Evolutionary conservation across 2,113 vertebrate species (phyloP).

Genomic region (Mesocricetus auratus): DNA sequence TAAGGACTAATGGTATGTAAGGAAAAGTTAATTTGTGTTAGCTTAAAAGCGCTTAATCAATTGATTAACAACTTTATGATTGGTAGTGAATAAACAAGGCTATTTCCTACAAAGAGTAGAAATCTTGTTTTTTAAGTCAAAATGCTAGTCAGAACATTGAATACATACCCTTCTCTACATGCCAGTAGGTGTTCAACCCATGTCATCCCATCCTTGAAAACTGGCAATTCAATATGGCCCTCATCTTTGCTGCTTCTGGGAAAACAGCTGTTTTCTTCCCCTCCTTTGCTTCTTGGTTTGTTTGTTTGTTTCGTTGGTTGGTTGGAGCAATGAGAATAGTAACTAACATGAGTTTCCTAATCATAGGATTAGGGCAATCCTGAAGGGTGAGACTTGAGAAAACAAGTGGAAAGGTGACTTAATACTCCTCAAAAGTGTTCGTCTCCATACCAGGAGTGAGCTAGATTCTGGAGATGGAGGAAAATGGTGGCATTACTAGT

Average conservation of each 20-base stretch:
- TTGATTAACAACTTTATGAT: background rate
- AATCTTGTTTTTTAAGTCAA: background rate
- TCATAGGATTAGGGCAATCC: accelerated
- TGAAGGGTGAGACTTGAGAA: background rate
- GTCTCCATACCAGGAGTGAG: background rate
- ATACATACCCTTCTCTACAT: background rate
- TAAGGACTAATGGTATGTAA: background rate
- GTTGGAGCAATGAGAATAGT: background rate
- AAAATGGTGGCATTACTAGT: background rate
- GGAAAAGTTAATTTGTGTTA: background rate
- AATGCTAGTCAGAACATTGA: background rate
- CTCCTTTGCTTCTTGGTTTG: background rate
- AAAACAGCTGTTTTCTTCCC: background rate
- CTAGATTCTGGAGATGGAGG: background rate
- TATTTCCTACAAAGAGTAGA: background rate
- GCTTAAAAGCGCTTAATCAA: background rate
- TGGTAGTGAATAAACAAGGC: background rate
- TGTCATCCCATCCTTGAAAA: background rate
- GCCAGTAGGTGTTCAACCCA: background rate
- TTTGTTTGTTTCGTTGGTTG: background rate
- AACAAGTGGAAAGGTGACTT: background rate
- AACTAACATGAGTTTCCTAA: background rate
- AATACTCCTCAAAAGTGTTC: background rate
- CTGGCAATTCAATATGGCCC: background rate
- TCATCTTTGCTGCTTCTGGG: no score